Base-by-base conservation (phyloP, 2,113 vertebrate genomes). In the Bos indicus region DNA sequence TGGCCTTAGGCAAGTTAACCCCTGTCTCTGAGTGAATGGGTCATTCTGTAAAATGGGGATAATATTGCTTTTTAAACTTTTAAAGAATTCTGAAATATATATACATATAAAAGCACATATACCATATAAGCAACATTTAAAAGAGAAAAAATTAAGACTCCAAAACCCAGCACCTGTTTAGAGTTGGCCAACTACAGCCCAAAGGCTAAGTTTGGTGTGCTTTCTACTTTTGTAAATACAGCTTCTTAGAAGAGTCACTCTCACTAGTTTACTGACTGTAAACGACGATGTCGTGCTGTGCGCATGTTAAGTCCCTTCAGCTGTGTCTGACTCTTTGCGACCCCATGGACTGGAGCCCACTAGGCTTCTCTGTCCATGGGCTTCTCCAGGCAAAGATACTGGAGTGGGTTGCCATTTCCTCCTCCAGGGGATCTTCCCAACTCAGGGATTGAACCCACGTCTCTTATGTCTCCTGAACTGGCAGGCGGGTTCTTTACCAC, bases 81-180 rank as follows among this genome's bases (percentile, higher is more conserved):
- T 84, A n/a, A 96, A 80, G 83, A 59, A 67, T 77, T 93, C 40
- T 94, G 36, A 93, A 95, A 91, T 57, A 81, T 40, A 86, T 51
- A 57, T 21, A 85, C 15, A 86, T 77, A 77, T 40, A 86, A 48
- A 90, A 80, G 48, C 87, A 92, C 52, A 25, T 54, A 71, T 80
- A 90, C 48, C 9, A 96, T 46, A 46, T 64, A 92, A 84, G 30
- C 10, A 87, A 90, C 40, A 64, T 92, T 94, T 48, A 94, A 87
- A 91, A 43, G 62, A 51, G 86, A 94, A 92, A 56, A 25, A 23
- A 1, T 17, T 56, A 91, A 91, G 80, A 80, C n/a, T 77, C 25
- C 26, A 23, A 96, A 95, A 90, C 4, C 14, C n/a, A 94, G 33
- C 51, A 83, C 28, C 4, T 91, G 3, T 51, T 78, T 48, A 93